Conservation (phyloP, 2,888 invertebrate genomes). For the Diarsia rubi region DNA sequence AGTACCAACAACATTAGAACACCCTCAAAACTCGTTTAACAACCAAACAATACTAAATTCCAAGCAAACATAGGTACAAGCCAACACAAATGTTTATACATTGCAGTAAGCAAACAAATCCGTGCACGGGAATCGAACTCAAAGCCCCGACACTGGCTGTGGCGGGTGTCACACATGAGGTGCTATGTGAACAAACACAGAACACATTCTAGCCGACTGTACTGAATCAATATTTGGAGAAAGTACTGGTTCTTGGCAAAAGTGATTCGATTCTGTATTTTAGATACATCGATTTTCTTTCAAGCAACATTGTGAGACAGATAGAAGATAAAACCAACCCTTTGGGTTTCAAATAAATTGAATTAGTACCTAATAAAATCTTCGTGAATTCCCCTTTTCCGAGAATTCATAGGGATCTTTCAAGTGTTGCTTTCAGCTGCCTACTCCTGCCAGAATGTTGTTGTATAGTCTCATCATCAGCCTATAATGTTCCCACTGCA, state of each 20-base stretch:
- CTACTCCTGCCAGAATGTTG: neutral
- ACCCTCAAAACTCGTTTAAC: conserved; percentile 38
- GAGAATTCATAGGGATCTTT: neutral
- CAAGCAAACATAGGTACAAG: conserved; percentile 42
- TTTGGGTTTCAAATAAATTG: neutral
- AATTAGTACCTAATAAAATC: neutral
- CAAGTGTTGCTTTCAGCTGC: neutral
- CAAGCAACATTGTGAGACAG: neutral
- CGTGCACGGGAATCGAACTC: conserved; percentile 53
- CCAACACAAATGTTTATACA: conserved; percentile 50
- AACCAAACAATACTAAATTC: conserved; percentile 48
- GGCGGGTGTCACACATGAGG: conserved; percentile 51
- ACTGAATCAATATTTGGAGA: conserved; percentile 58
- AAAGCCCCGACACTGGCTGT: conserved; percentile 47
- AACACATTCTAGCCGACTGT: conserved; percentile 25
- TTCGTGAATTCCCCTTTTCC: neutral
- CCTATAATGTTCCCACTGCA: too few relatives aligned
- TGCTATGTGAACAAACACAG: conserved; percentile 51
- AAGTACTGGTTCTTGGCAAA: conserved; percentile 46
- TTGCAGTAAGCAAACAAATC: conserved; percentile 55
- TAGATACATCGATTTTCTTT: neutral
- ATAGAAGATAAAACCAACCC: neutral
- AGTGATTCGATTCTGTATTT: conserved; percentile 10
- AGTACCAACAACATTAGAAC: conserved; percentile 18
- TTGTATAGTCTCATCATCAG: too few relatives aligned